Conservation (phyloP, 2,113 vertebrate species). For the Patagioenas fasciata region DNA sequence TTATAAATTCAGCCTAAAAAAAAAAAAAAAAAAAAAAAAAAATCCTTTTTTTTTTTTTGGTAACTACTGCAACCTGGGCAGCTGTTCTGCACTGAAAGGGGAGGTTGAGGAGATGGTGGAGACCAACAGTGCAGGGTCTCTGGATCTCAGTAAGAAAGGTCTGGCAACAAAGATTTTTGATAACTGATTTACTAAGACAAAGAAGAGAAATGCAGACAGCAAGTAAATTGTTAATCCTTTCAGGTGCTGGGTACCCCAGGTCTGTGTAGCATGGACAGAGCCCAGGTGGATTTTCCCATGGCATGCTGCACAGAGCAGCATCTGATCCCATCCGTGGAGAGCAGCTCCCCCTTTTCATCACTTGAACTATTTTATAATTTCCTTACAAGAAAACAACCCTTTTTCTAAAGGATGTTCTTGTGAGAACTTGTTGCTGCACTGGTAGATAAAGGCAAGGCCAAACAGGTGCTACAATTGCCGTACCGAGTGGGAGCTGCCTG, state of each 20-base stretch:
- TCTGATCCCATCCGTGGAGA: not conserved
- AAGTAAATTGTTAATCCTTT: not conserved
- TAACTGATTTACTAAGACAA: not conserved
- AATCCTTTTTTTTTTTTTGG: not conserved
- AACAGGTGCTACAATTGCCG: not conserved
- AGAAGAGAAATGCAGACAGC: not conserved
- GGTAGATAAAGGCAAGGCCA: not conserved
- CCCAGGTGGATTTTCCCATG: not conserved
- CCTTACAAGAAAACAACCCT: not conserved
- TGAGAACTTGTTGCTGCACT: not conserved
- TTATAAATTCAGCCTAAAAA: not conserved
- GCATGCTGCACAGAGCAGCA: accelerated
- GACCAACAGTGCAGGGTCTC: not conserved
- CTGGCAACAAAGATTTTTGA: not conserved
- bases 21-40: not conserved
- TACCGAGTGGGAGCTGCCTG: accelerated
- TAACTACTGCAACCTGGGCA: not conserved
- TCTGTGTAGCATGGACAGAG: not conserved
- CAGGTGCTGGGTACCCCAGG: not conserved
- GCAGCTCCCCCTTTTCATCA: not conserved
- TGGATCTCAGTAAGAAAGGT: not conserved
- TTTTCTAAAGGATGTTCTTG: not conserved
- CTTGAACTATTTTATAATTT: not conserved
- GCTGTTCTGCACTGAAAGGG: not conserved
- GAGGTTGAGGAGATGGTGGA: not conserved